Conservation (phyloP, 2,797 vertebrate genomes). For the Karalla daura region DNA sequence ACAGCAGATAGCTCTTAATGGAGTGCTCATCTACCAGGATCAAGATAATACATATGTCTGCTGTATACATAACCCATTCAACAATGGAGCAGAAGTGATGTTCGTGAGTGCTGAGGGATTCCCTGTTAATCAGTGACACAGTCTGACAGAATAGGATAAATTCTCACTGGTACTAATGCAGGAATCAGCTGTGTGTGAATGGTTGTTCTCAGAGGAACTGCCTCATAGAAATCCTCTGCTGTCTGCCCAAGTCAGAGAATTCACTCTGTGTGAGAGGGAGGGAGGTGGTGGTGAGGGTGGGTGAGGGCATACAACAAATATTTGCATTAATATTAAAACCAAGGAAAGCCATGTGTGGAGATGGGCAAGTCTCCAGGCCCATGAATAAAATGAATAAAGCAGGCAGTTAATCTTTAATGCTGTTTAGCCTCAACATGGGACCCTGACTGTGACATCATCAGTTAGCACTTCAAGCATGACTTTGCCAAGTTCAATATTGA, state of each 20-base stretch:
- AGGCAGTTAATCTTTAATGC: slow-evolving; percentile 48
- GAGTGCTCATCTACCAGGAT: background rate
- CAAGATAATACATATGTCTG: background rate
- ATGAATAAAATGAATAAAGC: slow-evolving; percentile 57
- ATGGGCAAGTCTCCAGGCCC: slow-evolving; percentile 29
- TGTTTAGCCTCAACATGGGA: slow-evolving; percentile 41
- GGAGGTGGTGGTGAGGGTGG: background rate
- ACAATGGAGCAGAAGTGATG: background rate
- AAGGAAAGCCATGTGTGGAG: slow-evolving; percentile 13
- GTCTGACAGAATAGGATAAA: slow-evolving; percentile 9
- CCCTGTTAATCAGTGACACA: slow-evolving; percentile 7
- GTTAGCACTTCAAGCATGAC: slow-evolving; percentile 29
- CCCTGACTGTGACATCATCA: slow-evolving; percentile 47
- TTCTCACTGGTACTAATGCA: slow-evolving; percentile 23
- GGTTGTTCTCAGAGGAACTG: slow-evolving; percentile 17
- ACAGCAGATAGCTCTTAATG: background rate
- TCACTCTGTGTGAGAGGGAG: background rate
- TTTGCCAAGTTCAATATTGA: slow-evolving; percentile 38
- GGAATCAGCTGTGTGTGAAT: slow-evolving; percentile 21
- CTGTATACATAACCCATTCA: background rate
- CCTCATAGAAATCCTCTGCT: slow-evolving; percentile 26
- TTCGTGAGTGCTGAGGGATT: background rate
- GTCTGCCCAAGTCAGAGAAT: slow-evolving; percentile 3
- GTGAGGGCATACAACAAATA: slow-evolving; percentile 19
- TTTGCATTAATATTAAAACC: slow-evolving; percentile 52